Evolutionary conservation across 2,888 invertebrate genomes (phyloP), one percentile per base, ranked within the genome.

Genomic region (Oconnorella tubifera): DNA sequence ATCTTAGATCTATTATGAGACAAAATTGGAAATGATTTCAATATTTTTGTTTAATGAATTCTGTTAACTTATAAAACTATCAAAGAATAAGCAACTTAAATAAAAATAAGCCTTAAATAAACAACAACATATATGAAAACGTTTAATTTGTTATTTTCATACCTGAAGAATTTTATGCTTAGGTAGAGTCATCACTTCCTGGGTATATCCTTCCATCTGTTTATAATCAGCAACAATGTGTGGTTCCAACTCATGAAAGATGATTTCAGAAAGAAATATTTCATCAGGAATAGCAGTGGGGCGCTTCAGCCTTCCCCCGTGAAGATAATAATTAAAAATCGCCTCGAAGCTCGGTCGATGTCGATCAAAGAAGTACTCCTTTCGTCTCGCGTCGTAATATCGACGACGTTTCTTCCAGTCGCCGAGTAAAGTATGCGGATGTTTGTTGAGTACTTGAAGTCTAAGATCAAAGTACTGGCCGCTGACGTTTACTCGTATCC

Each of bases 251-350:
- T 81, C 58, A 40, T 66, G 56, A 19, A 64, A 66, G 33, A 60
- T 83, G 31, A 84, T 73, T 69, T 83, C 83, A 56, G 77, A 74
- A 25, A 83, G 65, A 70, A 83, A 84, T 10, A 83, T 76, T 66
- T 83, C 82, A n/a, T 81, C 74, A 2, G 83, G 82, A 1, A 84
- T 82, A 48, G 78, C 74, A n/a, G 80, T 78, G 1, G 83, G 83
- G 51, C 83, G 72, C 60, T 79, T 77, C 33, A 80, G 67, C 25
- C 79, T 66, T 2, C 83, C 83, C 56, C 81, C 82, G 69, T 80
- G 79, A 48, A 60, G 55, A 68, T 79, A 80, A 62, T 75, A 80
- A 64, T 78, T 77, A 29, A 80, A 67, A 29, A 80, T 75, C 2
- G 78, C 76, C 51, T 76, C 76, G 66, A 80, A 80, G 48, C 75